A percentile compares a stretch with the other conserved stretches of the same genome.
These are phyloP conservation scores for Dendroctonus ponderosae DNA, from an alignment of 1,140 invertebrate genomes.

Conservation along the genomic window DNA sequence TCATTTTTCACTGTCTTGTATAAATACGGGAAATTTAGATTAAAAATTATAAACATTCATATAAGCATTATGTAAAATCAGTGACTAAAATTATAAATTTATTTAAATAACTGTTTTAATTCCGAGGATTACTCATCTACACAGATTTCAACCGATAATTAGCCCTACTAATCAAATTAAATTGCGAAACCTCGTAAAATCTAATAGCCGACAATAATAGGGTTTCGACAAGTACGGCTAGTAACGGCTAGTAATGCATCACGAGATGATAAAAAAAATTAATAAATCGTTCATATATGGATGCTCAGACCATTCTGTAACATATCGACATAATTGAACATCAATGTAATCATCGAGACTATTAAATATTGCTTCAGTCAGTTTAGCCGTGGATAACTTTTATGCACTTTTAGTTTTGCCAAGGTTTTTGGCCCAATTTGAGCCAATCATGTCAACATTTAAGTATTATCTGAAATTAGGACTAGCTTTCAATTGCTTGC, in stretches of 20 bases:
- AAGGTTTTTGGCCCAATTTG: slow-evolving; percentile 5
- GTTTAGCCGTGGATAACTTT: slow-evolving; percentile 5
- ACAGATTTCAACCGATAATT: no score
- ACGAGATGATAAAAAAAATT: slow-evolving; percentile 2
- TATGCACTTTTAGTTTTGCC: slow-evolving; percentile 3
- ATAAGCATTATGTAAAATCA: no score
- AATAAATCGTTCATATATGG: slow-evolving; percentile 9
- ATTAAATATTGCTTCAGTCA: slow-evolving; percentile 15
- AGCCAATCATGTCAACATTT: no score
- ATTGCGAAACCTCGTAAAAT: slow-evolving; percentile 6
- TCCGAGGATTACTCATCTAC: no score
- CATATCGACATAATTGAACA: background rate
- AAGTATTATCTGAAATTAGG: no score
- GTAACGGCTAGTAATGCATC: slow-evolving; percentile 2
- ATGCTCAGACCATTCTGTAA: background rate
- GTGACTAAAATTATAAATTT: no score
- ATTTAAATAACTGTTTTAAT: no score
- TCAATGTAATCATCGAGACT: slow-evolving; percentile 4
- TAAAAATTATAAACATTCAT: no score
- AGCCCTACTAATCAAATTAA: no score
- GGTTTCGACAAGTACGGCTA: background rate
- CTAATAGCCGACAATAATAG: slow-evolving; percentile 13
- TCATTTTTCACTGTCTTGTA: no score
- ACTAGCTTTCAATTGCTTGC: no score
- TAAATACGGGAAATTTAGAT: no score